Evolutionary conservation across 2,888 invertebrate species (phyloP).

Genomic region (Netelia fuscicornis): DNA sequence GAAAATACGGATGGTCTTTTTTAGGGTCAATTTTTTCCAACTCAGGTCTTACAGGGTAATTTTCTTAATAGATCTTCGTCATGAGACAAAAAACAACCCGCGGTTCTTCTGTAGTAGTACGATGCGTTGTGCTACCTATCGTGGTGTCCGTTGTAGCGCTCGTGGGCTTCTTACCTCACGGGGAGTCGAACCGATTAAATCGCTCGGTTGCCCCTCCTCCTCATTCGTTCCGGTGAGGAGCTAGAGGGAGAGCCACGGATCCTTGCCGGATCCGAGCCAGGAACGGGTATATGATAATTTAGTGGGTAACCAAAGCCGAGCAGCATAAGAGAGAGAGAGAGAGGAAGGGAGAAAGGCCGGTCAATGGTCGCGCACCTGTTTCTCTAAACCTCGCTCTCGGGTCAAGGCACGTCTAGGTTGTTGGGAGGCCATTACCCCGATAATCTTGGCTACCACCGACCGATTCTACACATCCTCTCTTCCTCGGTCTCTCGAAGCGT

Average conservation of each 20-base stretch:
- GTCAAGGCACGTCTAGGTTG: constrained; percentile 84
- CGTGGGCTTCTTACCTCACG: constrained; percentile 65
- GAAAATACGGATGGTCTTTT: constrained; percentile 1
- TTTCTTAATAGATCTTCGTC: background rate
- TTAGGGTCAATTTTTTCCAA: background rate
- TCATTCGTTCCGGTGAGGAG: constrained; percentile 65
- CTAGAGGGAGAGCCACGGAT: constrained; percentile 57
- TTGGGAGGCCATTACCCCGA: constrained; percentile 83
- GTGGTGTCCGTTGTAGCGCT: constrained; percentile 58
- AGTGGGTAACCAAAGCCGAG: constrained; percentile 77
- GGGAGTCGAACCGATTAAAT: constrained; percentile 70
- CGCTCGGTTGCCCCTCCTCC: constrained; percentile 64
- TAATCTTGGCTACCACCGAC: constrained; percentile 71
- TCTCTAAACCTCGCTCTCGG: constrained; percentile 72
- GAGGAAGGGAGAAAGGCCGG: constrained; percentile 57
- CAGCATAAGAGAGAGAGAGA: constrained; percentile 64
- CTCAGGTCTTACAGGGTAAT: background rate
- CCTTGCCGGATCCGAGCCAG: constrained; percentile 58
- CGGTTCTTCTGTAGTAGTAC: constrained; percentile 22
- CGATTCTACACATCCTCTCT: constrained; percentile 25
- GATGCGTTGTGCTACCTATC: constrained; percentile 23
- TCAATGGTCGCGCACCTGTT: constrained; percentile 72
- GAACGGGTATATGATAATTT: constrained; percentile 79
- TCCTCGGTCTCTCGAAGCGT: background rate
- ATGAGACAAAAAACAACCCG: constrained; percentile 26